A percentile compares a stretch with the other conserved stretches of the same genome.
Evolutionary conservation across 2,797 vertebrate species (phyloP).

Genomic region (Paguma larvata): DNA sequence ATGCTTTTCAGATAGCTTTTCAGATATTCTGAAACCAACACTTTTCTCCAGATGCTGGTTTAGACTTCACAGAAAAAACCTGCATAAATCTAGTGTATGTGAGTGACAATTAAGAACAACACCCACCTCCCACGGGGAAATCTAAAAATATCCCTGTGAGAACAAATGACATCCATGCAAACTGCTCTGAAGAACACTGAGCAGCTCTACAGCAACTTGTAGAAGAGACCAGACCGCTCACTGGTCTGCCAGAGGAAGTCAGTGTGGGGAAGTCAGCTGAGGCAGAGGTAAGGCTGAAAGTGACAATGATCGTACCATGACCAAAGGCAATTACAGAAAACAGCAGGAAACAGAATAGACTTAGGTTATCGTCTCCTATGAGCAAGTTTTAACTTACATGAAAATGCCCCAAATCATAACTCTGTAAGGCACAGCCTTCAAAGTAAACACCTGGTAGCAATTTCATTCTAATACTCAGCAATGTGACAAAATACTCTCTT

Average conservation of each 20-base stretch:
- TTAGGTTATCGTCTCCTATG: neutral
- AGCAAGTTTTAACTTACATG: neutral
- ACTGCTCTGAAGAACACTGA: neutral
- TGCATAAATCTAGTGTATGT: neutral
- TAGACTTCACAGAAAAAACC: neutral
- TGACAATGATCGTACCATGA: neutral
- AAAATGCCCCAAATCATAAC: neutral
- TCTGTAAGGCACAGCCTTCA: neutral
- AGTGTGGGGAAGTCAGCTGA: neutral
- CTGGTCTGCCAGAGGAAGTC: neutral
- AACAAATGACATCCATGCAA: neutral
- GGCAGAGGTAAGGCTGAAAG: neutral
- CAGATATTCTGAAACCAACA: neutral
- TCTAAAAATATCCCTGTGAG: constrained; percentile 53
- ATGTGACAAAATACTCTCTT: neutral
- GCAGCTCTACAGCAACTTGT: neutral
- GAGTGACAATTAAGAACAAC: constrained; percentile 38
- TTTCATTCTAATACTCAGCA: constrained; percentile 1
- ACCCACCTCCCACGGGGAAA: neutral
- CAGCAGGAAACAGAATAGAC: neutral
- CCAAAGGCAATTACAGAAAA: neutral
- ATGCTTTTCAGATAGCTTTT: neutral
- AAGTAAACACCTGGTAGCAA: neutral
- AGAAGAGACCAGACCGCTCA: neutral
- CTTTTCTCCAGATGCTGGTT: neutral